Evolutionary conservation across 1,140 invertebrate species (phyloP).

Genomic region (Leptopilina boulardi): DNA sequence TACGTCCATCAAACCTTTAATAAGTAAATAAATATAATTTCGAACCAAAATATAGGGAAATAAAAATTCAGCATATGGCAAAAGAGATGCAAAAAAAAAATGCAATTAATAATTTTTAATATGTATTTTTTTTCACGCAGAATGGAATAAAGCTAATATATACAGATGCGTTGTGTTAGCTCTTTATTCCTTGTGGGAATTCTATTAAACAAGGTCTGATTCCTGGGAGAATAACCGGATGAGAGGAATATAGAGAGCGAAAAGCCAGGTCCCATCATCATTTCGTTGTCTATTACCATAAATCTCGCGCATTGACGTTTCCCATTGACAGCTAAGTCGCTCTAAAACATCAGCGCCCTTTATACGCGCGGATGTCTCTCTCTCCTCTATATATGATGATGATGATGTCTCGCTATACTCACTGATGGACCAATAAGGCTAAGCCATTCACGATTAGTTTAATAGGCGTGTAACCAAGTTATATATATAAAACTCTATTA

Average conservation of each 20-base stretch:
- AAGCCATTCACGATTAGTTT: slow-evolving; percentile 58
- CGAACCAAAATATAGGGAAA: too few relatives aligned
- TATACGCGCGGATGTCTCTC: slow-evolving; percentile 46
- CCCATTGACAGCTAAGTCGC: slow-evolving; percentile 49
- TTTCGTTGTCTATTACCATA: slow-evolving; percentile 57
- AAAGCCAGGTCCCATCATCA: slow-evolving; percentile 49
- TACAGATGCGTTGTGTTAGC: background rate
- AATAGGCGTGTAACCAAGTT: slow-evolving; percentile 64
- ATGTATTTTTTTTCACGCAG: too few relatives aligned
- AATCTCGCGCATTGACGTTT: slow-evolving; percentile 58
- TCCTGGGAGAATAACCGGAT: slow-evolving; percentile 7
- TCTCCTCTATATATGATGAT: slow-evolving; percentile 16
- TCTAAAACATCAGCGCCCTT: slow-evolving; percentile 48
- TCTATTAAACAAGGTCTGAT: slow-evolving; percentile 18
- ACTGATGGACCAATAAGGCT: slow-evolving; percentile 41
- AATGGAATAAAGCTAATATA: background rate
- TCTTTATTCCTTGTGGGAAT: slow-evolving; percentile 16
- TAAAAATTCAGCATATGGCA: too few relatives aligned
- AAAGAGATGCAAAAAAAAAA: too few relatives aligned
- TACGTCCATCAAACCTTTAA: too few relatives aligned
- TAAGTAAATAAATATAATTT: too few relatives aligned
- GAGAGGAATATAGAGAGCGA: slow-evolving; percentile 27
- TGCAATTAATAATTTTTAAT: too few relatives aligned
- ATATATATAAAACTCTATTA: too few relatives aligned
- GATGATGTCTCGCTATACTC: slow-evolving; percentile 33